Conservation (phyloP, 2,113 vertebrate genomes). For the Pelmatolapia mariae region DNA sequence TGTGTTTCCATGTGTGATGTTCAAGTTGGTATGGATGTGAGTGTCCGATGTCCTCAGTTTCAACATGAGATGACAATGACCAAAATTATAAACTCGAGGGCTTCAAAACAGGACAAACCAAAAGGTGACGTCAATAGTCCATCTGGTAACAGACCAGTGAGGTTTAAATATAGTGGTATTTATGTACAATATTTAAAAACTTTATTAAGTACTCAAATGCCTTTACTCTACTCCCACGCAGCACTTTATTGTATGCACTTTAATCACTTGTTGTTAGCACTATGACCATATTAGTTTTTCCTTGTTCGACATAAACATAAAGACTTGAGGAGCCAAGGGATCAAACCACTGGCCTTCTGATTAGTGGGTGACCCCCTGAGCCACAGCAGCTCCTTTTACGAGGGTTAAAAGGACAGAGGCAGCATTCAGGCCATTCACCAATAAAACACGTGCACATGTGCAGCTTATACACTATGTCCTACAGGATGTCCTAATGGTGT, state of each 20-base stretch:
- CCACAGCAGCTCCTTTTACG: background rate
- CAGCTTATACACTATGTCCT: background rate
- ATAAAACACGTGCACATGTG: slow-evolving; percentile 5
- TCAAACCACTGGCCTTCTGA: background rate
- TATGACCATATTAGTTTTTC: background rate
- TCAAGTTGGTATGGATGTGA: background rate
- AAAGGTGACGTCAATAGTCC: background rate
- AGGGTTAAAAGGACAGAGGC: background rate
- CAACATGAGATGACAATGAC: background rate
- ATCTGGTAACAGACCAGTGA: background rate
- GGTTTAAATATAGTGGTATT: background rate
- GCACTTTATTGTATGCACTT: background rate
- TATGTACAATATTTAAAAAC: background rate
- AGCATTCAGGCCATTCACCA: background rate
- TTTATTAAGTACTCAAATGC: background rate
- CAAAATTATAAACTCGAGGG: background rate
- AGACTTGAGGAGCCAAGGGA: background rate
- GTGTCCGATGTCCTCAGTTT: background rate
- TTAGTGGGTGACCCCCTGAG: background rate
- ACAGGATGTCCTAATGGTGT: background rate
- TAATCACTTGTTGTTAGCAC: background rate
- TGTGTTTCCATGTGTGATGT: background rate
- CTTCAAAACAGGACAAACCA: background rate
- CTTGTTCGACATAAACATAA: background rate
- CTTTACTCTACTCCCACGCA: background rate